Evolutionary conservation across 2,888 invertebrate species (phyloP).

Genomic region (Drosophila melanocephala): DNA sequence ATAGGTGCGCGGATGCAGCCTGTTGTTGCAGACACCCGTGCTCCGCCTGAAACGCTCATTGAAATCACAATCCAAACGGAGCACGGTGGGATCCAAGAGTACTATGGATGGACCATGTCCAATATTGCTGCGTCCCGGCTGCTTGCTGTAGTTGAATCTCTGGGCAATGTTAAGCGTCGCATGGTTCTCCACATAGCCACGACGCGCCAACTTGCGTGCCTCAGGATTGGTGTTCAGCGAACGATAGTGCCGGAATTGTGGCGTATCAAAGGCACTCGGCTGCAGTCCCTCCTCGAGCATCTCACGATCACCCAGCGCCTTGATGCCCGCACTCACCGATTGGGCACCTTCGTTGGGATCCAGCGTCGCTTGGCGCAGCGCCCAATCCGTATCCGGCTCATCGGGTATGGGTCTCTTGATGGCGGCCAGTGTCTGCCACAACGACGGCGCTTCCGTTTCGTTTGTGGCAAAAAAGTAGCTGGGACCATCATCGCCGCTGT

Average conservation of each 20-base stretch:
- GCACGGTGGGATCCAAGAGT: conserved; percentile 69
- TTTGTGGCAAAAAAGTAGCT: conserved; percentile 63
- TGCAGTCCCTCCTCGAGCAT: conserved; percentile 86
- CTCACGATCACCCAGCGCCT: conserved; percentile 87
- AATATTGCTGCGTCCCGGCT: conserved; percentile 81
- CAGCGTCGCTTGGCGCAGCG: conserved; percentile 49
- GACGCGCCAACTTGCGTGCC: conserved; percentile 88
- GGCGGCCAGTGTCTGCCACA: conserved; percentile 37
- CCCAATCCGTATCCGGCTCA: conserved; percentile 75
- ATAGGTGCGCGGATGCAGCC: conserved; percentile 88
- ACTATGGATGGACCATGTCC: conserved; percentile 83
- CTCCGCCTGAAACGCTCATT: conserved; percentile 88
- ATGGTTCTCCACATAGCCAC: conserved; percentile 89
- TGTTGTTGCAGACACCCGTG: conserved; percentile 92
- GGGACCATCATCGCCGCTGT: conserved; percentile 24
- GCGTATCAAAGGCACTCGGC: conserved; percentile 87
- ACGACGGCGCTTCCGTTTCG: conserved; percentile 18
- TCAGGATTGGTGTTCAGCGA: conserved; percentile 88
- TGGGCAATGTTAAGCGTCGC: conserved; percentile 88
- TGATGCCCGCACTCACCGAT: conserved; percentile 87
- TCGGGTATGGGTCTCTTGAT: conserved; percentile 71
- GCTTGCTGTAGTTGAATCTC: conserved; percentile 86
- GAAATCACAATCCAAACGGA: conserved; percentile 84
- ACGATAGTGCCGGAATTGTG: conserved; percentile 90
- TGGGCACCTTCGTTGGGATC: conserved; percentile 71